These are phyloP conservation scores for Helleia helle DNA, from an alignment of 2,888 invertebrate species.

Conservation along the genomic window DNA sequence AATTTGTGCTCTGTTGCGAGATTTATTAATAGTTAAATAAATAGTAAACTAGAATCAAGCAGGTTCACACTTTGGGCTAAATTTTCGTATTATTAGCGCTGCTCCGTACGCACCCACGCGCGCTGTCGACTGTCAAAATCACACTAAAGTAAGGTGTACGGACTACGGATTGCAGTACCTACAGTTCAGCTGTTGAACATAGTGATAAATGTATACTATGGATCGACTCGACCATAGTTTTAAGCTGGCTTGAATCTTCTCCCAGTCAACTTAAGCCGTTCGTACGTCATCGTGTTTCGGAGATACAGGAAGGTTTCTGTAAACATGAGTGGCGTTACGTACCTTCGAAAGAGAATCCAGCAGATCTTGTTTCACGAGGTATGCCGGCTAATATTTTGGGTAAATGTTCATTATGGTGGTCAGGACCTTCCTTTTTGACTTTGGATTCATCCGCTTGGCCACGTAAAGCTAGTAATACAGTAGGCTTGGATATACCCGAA, in stretches of 20 bases:
- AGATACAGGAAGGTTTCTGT: conserved; percentile 22
- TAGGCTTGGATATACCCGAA: neutral
- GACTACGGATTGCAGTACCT: too few species aligned
- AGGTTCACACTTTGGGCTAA: too few species aligned
- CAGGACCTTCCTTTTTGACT: conserved; percentile 3
- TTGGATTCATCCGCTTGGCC: neutral
- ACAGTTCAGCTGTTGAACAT: too few species aligned
- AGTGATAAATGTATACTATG: conserved; percentile 18
- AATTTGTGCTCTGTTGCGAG: too few species aligned
- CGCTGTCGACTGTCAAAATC: too few species aligned
- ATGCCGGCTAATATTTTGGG: conserved; percentile 17
- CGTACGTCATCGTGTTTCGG: conserved; percentile 23
- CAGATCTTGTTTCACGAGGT: conserved; percentile 25
- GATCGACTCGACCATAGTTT: conserved; percentile 25
- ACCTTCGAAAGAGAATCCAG: conserved; percentile 22
- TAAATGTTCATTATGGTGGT: conserved; percentile 20
- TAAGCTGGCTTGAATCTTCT: conserved; percentile 21
- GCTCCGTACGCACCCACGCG: too few species aligned
- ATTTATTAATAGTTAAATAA: too few species aligned
- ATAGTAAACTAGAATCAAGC: too few species aligned
- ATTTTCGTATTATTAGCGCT: too few species aligned
- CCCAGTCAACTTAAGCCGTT: conserved; percentile 20
- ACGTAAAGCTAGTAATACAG: neutral
- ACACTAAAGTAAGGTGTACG: too few species aligned
- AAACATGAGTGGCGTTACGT: conserved; percentile 22